phyloP scores from a whole-genome alignment of 92 coral and sea anemone genomes.

The Zoanthus sociatus region DNA sequence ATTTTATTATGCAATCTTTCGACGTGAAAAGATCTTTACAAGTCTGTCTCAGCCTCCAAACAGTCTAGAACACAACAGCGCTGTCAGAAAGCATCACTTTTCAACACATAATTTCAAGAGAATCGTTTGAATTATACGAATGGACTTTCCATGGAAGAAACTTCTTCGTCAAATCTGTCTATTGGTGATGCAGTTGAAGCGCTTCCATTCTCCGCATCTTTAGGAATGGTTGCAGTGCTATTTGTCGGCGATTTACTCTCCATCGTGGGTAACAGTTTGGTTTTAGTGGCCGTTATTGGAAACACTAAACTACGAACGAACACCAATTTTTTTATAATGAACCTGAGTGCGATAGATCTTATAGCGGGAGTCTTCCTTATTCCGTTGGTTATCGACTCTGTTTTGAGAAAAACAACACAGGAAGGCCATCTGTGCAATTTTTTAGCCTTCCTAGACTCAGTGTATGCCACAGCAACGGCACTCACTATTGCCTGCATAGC shows the following conservation, averaged over 20 bases:
- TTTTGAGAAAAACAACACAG: slow-evolving; percentile 33
- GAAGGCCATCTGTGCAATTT: slow-evolving; percentile 65
- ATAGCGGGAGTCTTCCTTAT: slow-evolving; percentile 73
- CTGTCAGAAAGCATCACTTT: background rate
- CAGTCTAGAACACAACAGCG: background rate
- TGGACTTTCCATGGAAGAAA: slow-evolving; percentile 1
- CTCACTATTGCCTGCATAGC: slow-evolving; percentile 91
- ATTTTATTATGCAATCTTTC: background rate
- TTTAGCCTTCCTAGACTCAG: slow-evolving; percentile 84
- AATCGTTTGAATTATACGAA: background rate
- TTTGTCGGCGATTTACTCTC: slow-evolving; percentile 50
- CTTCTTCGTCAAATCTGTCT: slow-evolving; percentile 30
- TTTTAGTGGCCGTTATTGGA: slow-evolving; percentile 77
- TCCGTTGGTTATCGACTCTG: slow-evolving; percentile 80
- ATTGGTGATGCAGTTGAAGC: background rate
- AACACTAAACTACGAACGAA: slow-evolving; percentile 90
- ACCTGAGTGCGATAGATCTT: slow-evolving; percentile 86
- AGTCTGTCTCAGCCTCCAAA: background rate
- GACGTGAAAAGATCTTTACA: background rate
- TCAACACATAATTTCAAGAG: background rate
- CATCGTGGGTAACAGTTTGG: slow-evolving; percentile 78
- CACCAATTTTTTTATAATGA: slow-evolving; percentile 89
- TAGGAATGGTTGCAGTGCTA: slow-evolving; percentile 46
- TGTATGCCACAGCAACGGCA: slow-evolving; percentile 83
- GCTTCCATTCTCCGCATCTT: slow-evolving; percentile 11